Conservation (phyloP, 2,797 vertebrate genomes). For the Astyanax mexicanus region DNA sequence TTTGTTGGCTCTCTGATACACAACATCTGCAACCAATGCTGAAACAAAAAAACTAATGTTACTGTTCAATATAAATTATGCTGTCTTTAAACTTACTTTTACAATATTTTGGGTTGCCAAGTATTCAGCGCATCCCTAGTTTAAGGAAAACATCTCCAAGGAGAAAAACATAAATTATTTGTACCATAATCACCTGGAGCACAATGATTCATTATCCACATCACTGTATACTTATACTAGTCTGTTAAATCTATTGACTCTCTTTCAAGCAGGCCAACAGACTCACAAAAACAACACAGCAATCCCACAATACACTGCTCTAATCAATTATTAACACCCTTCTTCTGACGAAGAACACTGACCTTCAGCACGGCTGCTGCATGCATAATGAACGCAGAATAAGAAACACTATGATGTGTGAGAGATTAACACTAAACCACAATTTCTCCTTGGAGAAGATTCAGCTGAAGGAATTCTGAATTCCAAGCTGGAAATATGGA, state of each 20-base stretch:
- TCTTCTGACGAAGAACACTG: slow-evolving; percentile 33
- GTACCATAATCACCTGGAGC: no score
- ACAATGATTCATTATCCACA: no score
- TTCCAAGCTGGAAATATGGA: not conserved
- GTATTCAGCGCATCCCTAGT: no score
- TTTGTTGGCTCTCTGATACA: no score
- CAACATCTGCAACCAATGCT: no score
- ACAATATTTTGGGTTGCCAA: no score
- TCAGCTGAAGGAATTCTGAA: not conserved
- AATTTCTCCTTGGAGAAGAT: not conserved
- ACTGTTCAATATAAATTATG: no score
- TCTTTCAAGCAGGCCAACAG: not conserved
- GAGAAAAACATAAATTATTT: no score
- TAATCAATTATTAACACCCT: slow-evolving; percentile 42
- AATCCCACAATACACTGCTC: not conserved
- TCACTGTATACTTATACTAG: no score
- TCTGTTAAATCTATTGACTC: not conserved
- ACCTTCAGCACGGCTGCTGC: slow-evolving; percentile 22
- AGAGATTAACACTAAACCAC: not conserved
- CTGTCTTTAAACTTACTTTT: no score
- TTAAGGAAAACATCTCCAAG: no score
- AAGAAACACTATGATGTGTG: slow-evolving; percentile 10
- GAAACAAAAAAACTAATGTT: no score
- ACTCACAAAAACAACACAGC: not conserved
- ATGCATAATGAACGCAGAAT: slow-evolving; percentile 34